Conservation (phyloP, 2,888 invertebrate species). For the Scelioninae gen. 2 region DNA sequence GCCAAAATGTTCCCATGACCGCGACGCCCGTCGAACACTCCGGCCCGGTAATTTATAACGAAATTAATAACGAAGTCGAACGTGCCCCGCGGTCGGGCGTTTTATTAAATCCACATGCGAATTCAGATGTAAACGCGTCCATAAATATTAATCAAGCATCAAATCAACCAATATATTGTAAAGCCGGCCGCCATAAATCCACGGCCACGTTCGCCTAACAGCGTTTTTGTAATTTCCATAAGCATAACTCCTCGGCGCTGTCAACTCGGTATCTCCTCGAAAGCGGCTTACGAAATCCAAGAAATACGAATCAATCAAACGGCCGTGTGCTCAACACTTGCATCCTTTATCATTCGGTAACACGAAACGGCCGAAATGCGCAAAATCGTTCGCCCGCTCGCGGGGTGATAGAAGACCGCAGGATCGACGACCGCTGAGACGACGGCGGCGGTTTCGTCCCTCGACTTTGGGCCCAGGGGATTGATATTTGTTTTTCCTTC, state of each 20-base stretch:
- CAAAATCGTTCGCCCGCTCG: too few relatives aligned
- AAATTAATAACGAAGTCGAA: slow-evolving; percentile 50
- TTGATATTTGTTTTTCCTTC: too few relatives aligned
- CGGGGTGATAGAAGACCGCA: too few relatives aligned
- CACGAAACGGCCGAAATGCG: slow-evolving; percentile 38
- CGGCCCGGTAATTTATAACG: slow-evolving; percentile 40
- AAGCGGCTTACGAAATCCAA: slow-evolving; percentile 54
- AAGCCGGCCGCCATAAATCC: slow-evolving; percentile 54
- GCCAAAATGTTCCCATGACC: slow-evolving; percentile 39
- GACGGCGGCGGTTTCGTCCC: too few relatives aligned
- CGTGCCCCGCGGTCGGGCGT: slow-evolving; percentile 22
- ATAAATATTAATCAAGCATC: slow-evolving; percentile 57
- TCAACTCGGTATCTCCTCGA: slow-evolving; percentile 45
- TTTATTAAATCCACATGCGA: slow-evolving; percentile 45
- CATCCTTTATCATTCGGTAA: slow-evolving; percentile 48
- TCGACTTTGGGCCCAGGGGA: too few relatives aligned
- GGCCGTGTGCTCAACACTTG: slow-evolving; percentile 27
- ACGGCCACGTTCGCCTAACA: slow-evolving; percentile 40
- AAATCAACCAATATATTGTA: slow-evolving; percentile 55
- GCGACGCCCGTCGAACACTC: slow-evolving; percentile 28
- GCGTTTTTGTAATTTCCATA: slow-evolving; percentile 56
- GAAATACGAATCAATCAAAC: slow-evolving; percentile 56
- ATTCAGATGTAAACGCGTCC: slow-evolving; percentile 51
- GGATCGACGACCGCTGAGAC: too few relatives aligned
- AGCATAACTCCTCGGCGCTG: slow-evolving; percentile 46